These are phyloP conservation scores for Caiman crocodilus DNA, from an alignment of 2,797 vertebrate genomes.

Conservation along the genomic window DNA sequence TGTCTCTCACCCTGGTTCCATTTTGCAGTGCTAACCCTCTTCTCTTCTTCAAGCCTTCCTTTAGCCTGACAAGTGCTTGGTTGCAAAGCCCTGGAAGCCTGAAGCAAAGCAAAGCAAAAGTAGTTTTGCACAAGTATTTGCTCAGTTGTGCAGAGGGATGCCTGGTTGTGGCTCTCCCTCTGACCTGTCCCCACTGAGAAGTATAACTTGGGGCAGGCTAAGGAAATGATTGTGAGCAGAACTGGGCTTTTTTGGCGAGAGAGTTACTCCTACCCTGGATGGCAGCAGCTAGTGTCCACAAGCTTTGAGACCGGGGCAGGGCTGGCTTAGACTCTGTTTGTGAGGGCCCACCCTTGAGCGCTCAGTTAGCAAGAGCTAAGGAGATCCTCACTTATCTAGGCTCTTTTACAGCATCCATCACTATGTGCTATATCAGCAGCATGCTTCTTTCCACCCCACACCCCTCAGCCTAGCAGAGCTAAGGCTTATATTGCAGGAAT, in stretches of 20 bases:
- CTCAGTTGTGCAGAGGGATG: neutral
- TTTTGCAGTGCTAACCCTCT: neutral
- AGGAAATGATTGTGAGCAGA: neutral
- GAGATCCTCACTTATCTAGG: neutral
- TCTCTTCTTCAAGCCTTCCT: neutral
- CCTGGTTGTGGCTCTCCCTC: neutral
- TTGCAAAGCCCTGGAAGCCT: neutral
- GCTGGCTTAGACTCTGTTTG: neutral
- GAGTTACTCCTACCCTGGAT: neutral
- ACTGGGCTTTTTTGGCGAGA: neutral
- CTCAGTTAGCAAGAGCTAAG: neutral
- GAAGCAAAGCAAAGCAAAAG: fast-evolving
- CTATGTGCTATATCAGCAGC: neutral
- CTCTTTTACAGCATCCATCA: neutral
- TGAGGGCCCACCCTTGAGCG: fast-evolving
- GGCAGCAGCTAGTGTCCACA: neutral
- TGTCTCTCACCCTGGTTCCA: neutral
- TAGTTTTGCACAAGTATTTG: constrained; percentile 1
- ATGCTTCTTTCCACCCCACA: neutral
- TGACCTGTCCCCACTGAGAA: neutral
- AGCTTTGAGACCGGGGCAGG: too few relatives aligned
- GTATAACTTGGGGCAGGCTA: neutral
- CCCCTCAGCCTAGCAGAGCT: neutral
- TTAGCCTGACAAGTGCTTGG: constrained; percentile 23
- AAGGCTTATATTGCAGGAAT: neutral